Percentiles rank a stretch among this genome's conserved stretches.
Conservation (phyloP, 2,888 invertebrate species). For the Eupithecia vulgata region DNA sequence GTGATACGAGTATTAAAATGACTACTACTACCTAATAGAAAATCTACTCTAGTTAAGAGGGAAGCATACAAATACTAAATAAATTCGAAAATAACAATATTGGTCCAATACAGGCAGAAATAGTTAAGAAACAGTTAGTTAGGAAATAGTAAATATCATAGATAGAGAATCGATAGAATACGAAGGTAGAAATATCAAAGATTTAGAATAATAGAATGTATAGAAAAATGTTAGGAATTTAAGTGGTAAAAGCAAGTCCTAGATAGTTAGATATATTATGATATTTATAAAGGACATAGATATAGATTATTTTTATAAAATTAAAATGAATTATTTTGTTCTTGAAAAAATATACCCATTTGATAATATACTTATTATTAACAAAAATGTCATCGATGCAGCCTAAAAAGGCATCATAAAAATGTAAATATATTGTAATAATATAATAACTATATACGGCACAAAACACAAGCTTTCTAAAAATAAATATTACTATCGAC, state of each 20-base stretch:
- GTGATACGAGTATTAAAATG: conserved; percentile 42
- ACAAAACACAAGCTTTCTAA: conserved; percentile 53
- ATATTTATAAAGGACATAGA: not conserved
- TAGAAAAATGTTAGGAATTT: not conserved
- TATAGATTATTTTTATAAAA: not conserved
- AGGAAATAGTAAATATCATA: too few species aligned
- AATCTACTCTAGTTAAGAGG: conserved; percentile 49
- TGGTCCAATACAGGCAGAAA: conserved; percentile 71
- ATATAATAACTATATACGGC: conserved; percentile 15
- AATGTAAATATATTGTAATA: conserved; percentile 21
- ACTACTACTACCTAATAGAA: conserved; percentile 36
- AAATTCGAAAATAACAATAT: conserved; percentile 70
- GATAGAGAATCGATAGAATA: conserved; percentile 37
- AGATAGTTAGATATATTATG: not conserved
- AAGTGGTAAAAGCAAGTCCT: conserved; percentile 16
- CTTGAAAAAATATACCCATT: conserved; percentile 5
- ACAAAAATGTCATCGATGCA: conserved; percentile 17
- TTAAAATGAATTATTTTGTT: not conserved
- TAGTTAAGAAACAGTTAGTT: conserved; percentile 40
- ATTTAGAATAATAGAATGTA: not conserved
- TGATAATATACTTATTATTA: conserved; percentile 8
- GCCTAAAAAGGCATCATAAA: conserved; percentile 31
- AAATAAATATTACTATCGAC: conserved; percentile 53
- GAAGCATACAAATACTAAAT: conserved; percentile 65
- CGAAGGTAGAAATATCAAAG: conserved; percentile 15